A percentile compares a stretch with the other conserved stretches of the same genome.
Evolutionary conservation across 2,797 vertebrate genomes (phyloP).

Genomic region (Capromys pilorides): DNA sequence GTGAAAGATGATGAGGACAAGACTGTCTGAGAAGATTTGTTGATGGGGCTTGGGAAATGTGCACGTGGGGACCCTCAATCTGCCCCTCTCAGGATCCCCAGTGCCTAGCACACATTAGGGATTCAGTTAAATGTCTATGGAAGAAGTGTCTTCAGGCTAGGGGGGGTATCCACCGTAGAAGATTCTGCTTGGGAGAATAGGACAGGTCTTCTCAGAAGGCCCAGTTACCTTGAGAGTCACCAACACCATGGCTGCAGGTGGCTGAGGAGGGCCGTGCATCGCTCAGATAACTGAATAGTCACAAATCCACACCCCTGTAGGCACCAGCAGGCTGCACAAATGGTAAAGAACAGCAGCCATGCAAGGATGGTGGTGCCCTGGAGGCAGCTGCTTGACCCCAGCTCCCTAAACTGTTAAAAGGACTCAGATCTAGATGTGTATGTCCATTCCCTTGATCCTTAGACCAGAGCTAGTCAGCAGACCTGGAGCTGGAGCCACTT

Average conservation of each 20-base stretch:
- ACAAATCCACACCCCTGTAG: neutral
- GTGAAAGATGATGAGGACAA: neutral
- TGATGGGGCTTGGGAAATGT: neutral
- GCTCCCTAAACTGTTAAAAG: neutral
- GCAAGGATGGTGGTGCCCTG: neutral
- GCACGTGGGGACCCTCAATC: neutral
- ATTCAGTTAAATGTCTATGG: neutral
- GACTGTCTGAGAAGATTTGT: neutral
- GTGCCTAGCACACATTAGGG: neutral
- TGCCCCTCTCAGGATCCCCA: neutral
- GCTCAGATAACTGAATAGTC: neutral
- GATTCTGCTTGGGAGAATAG: neutral
- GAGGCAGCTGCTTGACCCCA: neutral
- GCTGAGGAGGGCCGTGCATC: neutral
- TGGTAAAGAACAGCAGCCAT: neutral
- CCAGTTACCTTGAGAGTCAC: neutral
- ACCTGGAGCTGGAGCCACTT: neutral
- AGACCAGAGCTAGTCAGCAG: neutral
- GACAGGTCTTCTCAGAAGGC: neutral
- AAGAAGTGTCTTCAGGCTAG: neutral
- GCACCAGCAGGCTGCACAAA: neutral
- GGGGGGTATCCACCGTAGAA: neutral
- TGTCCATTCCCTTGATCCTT: neutral
- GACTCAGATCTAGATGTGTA: neutral
- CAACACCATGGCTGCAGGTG: neutral